Base-by-base conservation (phyloP, 2,797 vertebrate species). In the Melanotaenia boesemani region DNA sequence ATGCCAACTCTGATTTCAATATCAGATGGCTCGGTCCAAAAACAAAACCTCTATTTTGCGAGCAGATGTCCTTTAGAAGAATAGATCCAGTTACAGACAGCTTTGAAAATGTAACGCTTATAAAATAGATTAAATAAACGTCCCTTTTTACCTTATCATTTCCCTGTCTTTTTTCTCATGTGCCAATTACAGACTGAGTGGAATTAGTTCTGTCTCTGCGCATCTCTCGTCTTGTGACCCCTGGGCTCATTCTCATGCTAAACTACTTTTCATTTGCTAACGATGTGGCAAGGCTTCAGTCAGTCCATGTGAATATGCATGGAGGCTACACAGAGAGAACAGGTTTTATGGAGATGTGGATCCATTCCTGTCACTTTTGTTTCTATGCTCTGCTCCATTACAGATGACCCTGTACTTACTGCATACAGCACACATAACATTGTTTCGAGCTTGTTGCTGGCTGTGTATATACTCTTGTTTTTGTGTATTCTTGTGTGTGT, bases 251-350 rank as follows among this genome's bases (percentile, higher is more conserved):
- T 94, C 86, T 90, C 88, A 92, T 94, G 93, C 83, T 92, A 93
- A 95, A 92, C 86, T 90, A 91, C 93, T 91, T 93, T 93, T 94
- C 88, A 93, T 90, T 93, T 91, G 93, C 88, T 93, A 94, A 94
- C 90, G 65, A 86, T 28, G 69, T 95, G 94, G 93, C 93, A 91
- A 76, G 67, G 85, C 92, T 92, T 94, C 93, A 93, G 90, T 93
- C 92, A 39, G 67, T 70, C 62, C 0, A 28, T 81, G 80, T 94
- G 91, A 93, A 93, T 93, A 92, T 91, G 86, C 74, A 94, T 92
- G 69, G 76, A 2, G 64, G 64, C 68, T 52, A 77, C 11, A 69
- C 56, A 65, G 71, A 79, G 77, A 81, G 84, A 86, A 82, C 83
- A 86, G 87, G 76, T 83, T 90, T 90, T 88, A 92, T 90, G 89